Conservation (phyloP, 2,888 invertebrate genomes). For the Carabus problematicus region DNA sequence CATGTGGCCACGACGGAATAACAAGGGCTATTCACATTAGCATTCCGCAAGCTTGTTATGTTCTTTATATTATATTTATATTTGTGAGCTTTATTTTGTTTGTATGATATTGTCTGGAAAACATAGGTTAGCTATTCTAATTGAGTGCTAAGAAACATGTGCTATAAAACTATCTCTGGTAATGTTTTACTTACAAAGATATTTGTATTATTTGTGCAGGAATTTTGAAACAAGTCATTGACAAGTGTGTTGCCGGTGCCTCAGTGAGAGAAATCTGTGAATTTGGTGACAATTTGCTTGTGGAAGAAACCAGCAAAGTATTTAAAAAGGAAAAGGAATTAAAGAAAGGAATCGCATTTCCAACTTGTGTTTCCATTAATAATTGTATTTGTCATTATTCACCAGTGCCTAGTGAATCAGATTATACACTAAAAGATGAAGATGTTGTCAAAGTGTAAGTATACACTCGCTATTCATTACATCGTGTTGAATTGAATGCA, state of each 20-base stretch:
- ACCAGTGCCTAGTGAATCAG: constrained; percentile 91
- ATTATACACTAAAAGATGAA: constrained; percentile 83
- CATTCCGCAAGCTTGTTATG: not conserved
- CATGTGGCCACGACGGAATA: constrained; percentile 51
- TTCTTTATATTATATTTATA: not conserved
- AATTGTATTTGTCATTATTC: constrained; percentile 99
- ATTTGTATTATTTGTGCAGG: constrained; percentile 62
- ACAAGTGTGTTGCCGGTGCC: constrained; percentile 85
- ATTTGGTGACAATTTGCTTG: constrained; percentile 84
- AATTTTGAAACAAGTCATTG: constrained; percentile 86
- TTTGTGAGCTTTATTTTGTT: not conserved
- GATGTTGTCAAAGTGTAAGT: constrained; percentile 98
- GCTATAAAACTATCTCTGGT: not conserved
- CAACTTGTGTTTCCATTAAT: constrained; percentile 97
- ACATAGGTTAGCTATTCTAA: not conserved
- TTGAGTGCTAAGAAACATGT: not conserved
- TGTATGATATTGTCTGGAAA: not conserved
- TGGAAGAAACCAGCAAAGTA: constrained; percentile 93
- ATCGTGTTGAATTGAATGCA: not conserved
- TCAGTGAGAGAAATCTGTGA: constrained; percentile 93
- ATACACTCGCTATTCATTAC: constrained; percentile 14
- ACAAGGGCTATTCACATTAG: constrained; percentile 16
- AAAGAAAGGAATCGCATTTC: constrained; percentile 98
- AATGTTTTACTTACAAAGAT: not conserved
- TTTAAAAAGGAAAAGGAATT: constrained; percentile 99